These are phyloP conservation scores for Montipora foliosa DNA, from an alignment of 64 coral and sea anemone species.

Conservation along the genomic window DNA sequence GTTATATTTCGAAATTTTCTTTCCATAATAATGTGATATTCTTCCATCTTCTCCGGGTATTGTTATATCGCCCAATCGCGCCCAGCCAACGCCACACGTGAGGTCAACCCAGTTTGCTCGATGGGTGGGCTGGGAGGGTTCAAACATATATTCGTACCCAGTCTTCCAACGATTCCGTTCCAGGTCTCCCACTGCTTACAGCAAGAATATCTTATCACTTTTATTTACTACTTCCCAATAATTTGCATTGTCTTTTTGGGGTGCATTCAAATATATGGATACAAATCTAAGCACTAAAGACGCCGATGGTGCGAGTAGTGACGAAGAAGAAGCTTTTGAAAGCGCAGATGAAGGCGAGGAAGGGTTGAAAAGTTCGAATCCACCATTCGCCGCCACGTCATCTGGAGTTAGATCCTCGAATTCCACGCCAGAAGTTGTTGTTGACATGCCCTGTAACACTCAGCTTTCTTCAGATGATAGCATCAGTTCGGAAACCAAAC, in stretches of 20 bases:
- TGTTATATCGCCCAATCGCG: too few species aligned
- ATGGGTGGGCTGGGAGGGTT: too few species aligned
- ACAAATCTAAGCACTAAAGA: not conserved
- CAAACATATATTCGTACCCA: not conserved
- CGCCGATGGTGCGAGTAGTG: conserved; percentile 64
- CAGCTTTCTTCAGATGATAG: not conserved
- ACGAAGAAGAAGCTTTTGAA: conserved; percentile 96
- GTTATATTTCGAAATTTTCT: too few species aligned
- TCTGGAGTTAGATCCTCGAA: conserved; percentile 50
- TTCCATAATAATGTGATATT: too few species aligned
- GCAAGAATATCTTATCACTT: not conserved
- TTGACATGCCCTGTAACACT: not conserved
- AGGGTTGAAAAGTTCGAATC: not conserved
- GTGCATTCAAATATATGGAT: conserved; percentile 1
- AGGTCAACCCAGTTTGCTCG: too few species aligned
- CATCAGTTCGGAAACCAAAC: not conserved
- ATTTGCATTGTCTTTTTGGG: not conserved
- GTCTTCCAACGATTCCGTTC: not conserved
- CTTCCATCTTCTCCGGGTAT: too few species aligned
- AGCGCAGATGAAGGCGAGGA: conserved; percentile 98
- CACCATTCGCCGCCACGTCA: conserved; percentile 86
- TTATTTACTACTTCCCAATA: not conserved
- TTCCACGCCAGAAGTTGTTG: conserved; percentile 77
- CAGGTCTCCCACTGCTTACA: not conserved
- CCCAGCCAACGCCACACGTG: too few species aligned